Conservation (phyloP, 2,113 vertebrate species). For the Edolisoma coerulescens region DNA sequence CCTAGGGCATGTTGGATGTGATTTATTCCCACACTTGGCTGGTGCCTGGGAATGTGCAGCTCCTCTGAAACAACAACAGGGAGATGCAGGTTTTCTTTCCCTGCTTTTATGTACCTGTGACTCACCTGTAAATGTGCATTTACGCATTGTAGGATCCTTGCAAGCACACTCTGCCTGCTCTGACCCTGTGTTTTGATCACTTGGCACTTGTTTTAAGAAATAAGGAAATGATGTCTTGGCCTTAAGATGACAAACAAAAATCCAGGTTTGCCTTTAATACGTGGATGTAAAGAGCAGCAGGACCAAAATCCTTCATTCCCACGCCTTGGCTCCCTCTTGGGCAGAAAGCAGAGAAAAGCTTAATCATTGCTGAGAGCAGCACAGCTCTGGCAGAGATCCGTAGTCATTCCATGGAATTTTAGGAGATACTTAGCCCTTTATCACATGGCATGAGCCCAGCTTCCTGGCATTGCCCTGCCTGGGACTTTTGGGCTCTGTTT, state of each 20-base stretch:
- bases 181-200: background rate
- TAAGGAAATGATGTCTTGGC: background rate
- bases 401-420: background rate
- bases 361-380: background rate
- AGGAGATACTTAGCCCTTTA: background rate
- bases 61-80: background rate
- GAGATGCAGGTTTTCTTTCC: background rate
- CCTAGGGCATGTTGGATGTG: background rate
- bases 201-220: background rate
- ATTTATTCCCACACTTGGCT: background rate
- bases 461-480: background rate
- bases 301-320: background rate
- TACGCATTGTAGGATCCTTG: background rate
- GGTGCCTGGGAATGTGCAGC: background rate
- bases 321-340: rapidly evolving
- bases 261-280: background rate
- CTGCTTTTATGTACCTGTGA: background rate
- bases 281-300: background rate
- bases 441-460: background rate
- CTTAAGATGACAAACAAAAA: background rate
- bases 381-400: background rate
- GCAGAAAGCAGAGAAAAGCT: background rate
- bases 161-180: background rate
- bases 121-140: background rate
- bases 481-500: background rate